Percentiles rank a stretch among this genome's conserved stretches.
Evolutionary conservation across 1,140 invertebrate species (phyloP).

Genomic region (Bombus consobrinus): DNA sequence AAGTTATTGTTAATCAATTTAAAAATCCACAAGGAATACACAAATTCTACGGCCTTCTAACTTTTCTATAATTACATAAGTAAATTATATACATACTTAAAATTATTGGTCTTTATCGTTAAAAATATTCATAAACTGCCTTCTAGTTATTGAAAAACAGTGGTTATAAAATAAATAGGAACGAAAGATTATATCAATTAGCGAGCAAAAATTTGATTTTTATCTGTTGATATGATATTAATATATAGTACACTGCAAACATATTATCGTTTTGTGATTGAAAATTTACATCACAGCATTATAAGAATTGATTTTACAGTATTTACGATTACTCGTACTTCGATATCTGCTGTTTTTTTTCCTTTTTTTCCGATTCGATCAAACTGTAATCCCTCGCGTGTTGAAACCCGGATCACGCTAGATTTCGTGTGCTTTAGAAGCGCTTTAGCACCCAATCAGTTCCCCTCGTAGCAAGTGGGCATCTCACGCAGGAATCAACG

Average conservation of each 20-base stretch:
- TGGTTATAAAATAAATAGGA: background rate
- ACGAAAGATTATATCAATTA: background rate
- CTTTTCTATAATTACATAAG: background rate
- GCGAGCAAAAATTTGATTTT: background rate
- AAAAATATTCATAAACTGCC: background rate
- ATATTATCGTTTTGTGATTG: background rate
- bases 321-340: background rate
- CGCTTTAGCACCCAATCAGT: background rate
- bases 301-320: background rate
- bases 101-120: background rate
- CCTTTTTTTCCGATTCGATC: background rate
- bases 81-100: no score
- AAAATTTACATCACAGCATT: background rate
- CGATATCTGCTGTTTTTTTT: background rate
- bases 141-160: background rate
- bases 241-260: background rate
- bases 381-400: background rate
- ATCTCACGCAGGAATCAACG: background rate
- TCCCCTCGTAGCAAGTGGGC: background rate
- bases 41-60: background rate
- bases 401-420: background rate
- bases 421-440: constrained; percentile 1
- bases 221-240: background rate
- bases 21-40: background rate
- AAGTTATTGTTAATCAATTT: background rate